Percentiles rank a stretch among this genome's conserved stretches.
Evolutionary conservation across 1,140 invertebrate species (phyloP).

Genomic region (Cydia strobilella): DNA sequence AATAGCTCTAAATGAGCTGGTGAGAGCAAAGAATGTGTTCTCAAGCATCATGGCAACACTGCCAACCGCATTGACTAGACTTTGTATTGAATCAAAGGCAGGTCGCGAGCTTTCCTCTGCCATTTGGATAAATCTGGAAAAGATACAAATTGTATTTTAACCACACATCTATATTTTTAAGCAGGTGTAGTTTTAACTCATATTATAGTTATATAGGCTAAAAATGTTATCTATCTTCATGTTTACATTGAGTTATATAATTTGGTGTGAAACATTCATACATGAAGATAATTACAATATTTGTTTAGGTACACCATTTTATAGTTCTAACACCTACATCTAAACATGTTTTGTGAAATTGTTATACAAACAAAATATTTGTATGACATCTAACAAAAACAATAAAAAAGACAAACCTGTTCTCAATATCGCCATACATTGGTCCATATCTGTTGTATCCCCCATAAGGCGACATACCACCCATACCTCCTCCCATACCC

Average conservation of each 20-base stretch:
- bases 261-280: too few species aligned
- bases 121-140: constrained; percentile 88
- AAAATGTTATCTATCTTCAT: too few species aligned
- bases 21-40: constrained; percentile 96
- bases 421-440: constrained; percentile 82
- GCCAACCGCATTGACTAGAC: constrained; percentile 93
- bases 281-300: too few species aligned
- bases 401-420: constrained; percentile 70
- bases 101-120: constrained; percentile 94
- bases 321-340: too few species aligned
- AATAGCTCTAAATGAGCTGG: constrained; percentile 96
- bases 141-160: constrained; percentile 28
- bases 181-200: neutral
- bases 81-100: constrained; percentile 97
- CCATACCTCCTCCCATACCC: constrained; percentile 58
- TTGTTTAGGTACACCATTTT: too few species aligned
- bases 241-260: too few species aligned
- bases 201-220: too few species aligned
- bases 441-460: constrained; percentile 76
- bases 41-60: constrained; percentile 98
- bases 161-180: constrained; percentile 6
- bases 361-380: too few species aligned
- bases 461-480: constrained; percentile 52
- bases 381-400: neutral
- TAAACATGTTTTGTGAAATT: too few species aligned